phyloP scores from a whole-genome alignment of 2,888 invertebrate species.

The Aleiodes leptofemur region DNA sequence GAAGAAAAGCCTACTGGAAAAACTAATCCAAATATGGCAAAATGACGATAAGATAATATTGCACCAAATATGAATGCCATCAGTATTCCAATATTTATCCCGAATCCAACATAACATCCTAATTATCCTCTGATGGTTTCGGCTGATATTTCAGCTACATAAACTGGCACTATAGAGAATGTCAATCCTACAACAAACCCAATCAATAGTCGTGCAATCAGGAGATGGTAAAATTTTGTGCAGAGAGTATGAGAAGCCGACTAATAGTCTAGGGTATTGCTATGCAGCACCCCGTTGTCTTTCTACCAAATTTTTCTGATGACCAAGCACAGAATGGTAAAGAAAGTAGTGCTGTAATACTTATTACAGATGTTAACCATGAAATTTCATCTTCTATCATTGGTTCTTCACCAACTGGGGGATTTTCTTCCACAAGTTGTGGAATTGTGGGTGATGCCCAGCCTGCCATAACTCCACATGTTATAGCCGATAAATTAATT shows the following conservation, averaged over 20 bases:
- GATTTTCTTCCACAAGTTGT: conserved; percentile 72
- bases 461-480: conserved; percentile 75
- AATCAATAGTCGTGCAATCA: background rate
- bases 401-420: conserved; percentile 74
- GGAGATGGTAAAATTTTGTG: conserved; percentile 6
- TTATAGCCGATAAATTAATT: conserved; percentile 72
- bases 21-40: background rate
- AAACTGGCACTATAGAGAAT: background rate
- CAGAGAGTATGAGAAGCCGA: conserved; percentile 3
- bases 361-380: background rate
- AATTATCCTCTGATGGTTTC: conserved; percentile 76
- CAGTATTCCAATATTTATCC: conserved; percentile 75
- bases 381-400: conserved; percentile 70
- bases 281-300: conserved; percentile 4
- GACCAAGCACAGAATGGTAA: conserved; percentile 11
- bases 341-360: background rate
- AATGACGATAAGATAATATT: conserved; percentile 71
- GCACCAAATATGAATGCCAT: conserved; percentile 74
- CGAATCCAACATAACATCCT: conserved; percentile 77
- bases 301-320: background rate
- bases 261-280: background rate
- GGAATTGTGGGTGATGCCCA: conserved; percentile 80
- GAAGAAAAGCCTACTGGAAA: background rate
- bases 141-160: background rate
- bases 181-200: conserved; percentile 64